Evolutionary conservation across 2,888 invertebrate genomes (phyloP).

Genomic region (Xanthorhoe spadicearia): DNA sequence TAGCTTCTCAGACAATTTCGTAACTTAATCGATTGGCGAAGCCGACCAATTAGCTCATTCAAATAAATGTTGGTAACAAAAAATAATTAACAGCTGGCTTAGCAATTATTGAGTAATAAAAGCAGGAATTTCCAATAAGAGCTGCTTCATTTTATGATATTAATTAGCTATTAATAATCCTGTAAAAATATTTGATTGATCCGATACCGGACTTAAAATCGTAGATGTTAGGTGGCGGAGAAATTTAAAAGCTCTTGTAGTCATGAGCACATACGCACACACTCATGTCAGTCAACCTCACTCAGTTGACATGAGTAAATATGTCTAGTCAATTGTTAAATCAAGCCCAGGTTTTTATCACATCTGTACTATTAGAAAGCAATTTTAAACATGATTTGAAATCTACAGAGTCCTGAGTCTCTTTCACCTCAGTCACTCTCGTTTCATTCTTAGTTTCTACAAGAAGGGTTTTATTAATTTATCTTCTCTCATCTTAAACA

Average conservation of each 20-base stretch:
- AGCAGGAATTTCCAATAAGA: slow-evolving; percentile 1
- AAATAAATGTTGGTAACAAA: slow-evolving; percentile 8
- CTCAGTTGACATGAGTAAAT: neutral
- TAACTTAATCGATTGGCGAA: slow-evolving; percentile 13
- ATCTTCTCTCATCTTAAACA: no score
- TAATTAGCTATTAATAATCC: neutral
- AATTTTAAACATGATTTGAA: no score
- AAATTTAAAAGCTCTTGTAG: neutral
- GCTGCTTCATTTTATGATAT: slow-evolving; percentile 12
- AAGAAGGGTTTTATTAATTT: no score
- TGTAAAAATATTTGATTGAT: slow-evolving; percentile 9
- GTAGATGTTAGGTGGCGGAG: neutral
- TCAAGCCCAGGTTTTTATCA: neutral
- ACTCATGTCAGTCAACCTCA: no score
- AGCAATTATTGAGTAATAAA: slow-evolving; percentile 15
- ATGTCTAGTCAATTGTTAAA: no score
- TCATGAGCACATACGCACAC: no score
- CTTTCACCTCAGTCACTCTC: no score
- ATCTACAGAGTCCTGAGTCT: no score
- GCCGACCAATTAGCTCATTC: slow-evolving; percentile 22
- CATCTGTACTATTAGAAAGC: no score
- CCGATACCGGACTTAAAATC: neutral
- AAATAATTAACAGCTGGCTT: slow-evolving; percentile 10
- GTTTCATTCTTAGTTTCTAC: no score
- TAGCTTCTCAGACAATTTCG: slow-evolving; percentile 2